Conservation (phyloP, 2,113 vertebrate species). For the Ciconia boyciana region DNA sequence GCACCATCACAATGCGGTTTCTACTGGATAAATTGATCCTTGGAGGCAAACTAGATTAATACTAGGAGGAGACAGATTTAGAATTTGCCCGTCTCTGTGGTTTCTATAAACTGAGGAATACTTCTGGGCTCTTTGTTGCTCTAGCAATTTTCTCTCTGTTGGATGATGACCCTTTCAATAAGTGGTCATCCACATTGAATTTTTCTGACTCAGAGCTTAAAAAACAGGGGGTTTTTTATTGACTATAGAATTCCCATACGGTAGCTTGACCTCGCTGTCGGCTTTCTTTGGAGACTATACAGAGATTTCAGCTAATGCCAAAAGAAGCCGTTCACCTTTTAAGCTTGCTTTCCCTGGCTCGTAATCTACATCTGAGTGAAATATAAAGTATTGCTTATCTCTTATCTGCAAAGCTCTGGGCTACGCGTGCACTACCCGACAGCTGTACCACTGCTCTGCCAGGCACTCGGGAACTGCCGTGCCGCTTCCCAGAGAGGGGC, state of each 20-base stretch:
- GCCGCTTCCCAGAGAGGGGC: fast-evolving
- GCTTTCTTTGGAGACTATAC: conserved; percentile 53
- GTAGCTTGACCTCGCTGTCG: conserved; percentile 34
- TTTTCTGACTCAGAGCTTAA: conserved; percentile 44
- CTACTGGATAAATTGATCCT: conserved; percentile 33
- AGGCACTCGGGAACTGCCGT: fast-evolving
- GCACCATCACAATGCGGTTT: neutral
- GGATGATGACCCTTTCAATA: conserved; percentile 66
- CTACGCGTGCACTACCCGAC: fast-evolving
- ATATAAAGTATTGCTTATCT: conserved; percentile 38
- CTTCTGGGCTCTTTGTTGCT: conserved; percentile 53
- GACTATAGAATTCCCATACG: conserved; percentile 44
- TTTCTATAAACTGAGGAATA: conserved; percentile 49
- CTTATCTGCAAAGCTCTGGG: conserved; percentile 20
- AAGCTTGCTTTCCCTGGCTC: conserved; percentile 51
- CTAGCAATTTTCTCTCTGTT: conserved; percentile 58
- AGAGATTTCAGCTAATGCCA: conserved; percentile 44
- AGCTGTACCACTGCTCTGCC: neutral
- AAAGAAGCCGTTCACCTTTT: conserved; percentile 44
- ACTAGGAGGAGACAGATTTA: conserved; percentile 38
- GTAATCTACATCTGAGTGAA: conserved; percentile 36
- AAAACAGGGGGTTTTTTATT: conserved; percentile 31
- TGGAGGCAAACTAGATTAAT: conserved; percentile 41
- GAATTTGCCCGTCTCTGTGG: conserved; percentile 28
- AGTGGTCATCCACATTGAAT: conserved; percentile 56